Conservation (phyloP, 1,140 invertebrate genomes). For the Streblospio benedicti region DNA sequence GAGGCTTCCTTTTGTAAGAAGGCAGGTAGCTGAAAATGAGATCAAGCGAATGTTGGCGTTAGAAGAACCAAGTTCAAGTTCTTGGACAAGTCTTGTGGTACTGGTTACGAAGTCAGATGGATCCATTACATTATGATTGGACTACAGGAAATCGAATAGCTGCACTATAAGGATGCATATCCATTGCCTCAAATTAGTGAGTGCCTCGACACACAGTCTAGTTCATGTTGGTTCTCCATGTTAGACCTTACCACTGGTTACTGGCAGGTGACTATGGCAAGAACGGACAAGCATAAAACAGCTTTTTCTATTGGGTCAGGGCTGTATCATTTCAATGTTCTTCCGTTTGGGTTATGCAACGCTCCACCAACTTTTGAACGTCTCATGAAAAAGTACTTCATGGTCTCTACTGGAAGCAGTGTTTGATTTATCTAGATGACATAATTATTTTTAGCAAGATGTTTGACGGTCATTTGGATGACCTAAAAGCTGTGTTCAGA, state of each 20-base stretch:
- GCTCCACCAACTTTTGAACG: constrained; percentile 27
- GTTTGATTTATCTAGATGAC: constrained; percentile 25
- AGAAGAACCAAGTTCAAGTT: constrained; percentile 16
- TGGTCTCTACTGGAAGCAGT: constrained; percentile 12
- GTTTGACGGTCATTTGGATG: constrained; percentile 15
- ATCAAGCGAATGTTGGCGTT: too few species aligned
- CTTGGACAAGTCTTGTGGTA: constrained; percentile 32
- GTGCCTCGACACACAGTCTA: constrained; percentile 18
- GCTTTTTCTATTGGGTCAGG: constrained; percentile 21
- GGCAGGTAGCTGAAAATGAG: too few species aligned
- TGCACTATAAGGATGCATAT: constrained; percentile 22
- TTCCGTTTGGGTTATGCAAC: constrained; percentile 30
- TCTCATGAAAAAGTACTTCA: constrained; percentile 26
- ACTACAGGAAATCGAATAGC: constrained; percentile 28
- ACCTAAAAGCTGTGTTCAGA: constrained; percentile 18
- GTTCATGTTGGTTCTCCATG: constrained; percentile 19
- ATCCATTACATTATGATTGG: constrained; percentile 24
- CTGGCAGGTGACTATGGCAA: constrained; percentile 43
- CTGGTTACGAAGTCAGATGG: constrained; percentile 27
- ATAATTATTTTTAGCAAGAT: constrained; percentile 17
- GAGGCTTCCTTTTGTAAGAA: too few species aligned
- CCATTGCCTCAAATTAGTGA: constrained; percentile 32
- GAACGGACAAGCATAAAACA: constrained; percentile 36
- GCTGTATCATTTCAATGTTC: constrained; percentile 21
- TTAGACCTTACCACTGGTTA: constrained; percentile 28